Conservation (phyloP, 1,140 invertebrate species). For the Uloborus diversus region DNA sequence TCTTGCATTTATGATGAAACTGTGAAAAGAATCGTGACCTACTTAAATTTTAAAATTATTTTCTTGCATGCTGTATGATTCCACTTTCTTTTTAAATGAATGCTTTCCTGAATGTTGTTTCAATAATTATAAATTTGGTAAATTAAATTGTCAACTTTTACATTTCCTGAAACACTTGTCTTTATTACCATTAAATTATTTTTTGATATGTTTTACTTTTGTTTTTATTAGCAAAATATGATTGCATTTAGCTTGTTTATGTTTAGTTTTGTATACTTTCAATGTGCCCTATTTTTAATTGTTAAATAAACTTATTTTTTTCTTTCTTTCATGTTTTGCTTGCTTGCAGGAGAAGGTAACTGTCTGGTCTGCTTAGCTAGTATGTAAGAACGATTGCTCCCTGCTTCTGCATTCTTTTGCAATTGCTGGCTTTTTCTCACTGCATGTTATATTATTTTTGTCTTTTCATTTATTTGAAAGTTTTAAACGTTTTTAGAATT, state of each 20-base stretch:
- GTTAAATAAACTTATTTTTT: constrained; percentile 1
- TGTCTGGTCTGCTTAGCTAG: neutral
- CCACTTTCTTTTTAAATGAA: no score
- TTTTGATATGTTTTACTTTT: neutral
- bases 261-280: neutral
- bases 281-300: neutral
- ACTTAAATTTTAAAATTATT: no score
- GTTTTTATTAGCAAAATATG: neutral
- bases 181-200: no score
- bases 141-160: no score
- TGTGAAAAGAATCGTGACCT: no score
- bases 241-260: neutral
- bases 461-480: no score
- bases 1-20: no score
- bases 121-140: no score
- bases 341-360: neutral
- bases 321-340: neutral
- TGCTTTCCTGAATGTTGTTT: no score
- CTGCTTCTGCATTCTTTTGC: neutral
- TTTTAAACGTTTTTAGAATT: neutral
- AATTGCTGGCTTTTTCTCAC: constrained; percentile 3
- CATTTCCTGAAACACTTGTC: no score
- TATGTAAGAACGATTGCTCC: neutral
- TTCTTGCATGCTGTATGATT: no score
- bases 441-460: neutral